Evolutionary conservation across 2,113 vertebrate species (phyloP).

Genomic region (Prinia subflava): DNA sequence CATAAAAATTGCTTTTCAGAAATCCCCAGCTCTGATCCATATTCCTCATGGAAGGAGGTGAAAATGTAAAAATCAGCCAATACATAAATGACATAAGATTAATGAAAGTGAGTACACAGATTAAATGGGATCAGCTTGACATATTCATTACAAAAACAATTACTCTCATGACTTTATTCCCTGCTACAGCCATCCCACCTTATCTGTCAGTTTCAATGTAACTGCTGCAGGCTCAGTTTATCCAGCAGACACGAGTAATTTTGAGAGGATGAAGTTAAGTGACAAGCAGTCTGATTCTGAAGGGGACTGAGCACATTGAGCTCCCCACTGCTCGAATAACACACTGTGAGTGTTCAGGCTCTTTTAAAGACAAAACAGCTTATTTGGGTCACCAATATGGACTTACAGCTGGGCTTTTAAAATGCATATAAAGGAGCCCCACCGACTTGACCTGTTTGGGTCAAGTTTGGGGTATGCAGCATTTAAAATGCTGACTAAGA

Average conservation of each 20-base stretch:
- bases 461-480: not conserved
- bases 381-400: not conserved
- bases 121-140: not conserved
- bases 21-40: not conserved
- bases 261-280: not conserved
- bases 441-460: not conserved
- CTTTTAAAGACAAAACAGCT: not conserved
- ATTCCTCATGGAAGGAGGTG: not conserved
- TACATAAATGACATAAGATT: not conserved
- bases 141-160: slow-evolving; percentile 1
- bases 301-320: not conserved
- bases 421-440: not conserved
- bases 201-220: slow-evolving; percentile 16
- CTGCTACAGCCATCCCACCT: not conserved
- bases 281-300: not conserved
- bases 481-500: not conserved
- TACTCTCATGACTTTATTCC: not conserved
- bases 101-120: not conserved
- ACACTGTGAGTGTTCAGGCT: not conserved
- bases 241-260: not conserved
- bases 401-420: not conserved
- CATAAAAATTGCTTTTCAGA: not conserved
- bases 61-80: slow-evolving; percentile 20
- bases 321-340: not conserved
- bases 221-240: not conserved